Evolutionary conservation across 1,140 invertebrate genomes (phyloP).

Genomic region (Steinernema khuongi): DNA sequence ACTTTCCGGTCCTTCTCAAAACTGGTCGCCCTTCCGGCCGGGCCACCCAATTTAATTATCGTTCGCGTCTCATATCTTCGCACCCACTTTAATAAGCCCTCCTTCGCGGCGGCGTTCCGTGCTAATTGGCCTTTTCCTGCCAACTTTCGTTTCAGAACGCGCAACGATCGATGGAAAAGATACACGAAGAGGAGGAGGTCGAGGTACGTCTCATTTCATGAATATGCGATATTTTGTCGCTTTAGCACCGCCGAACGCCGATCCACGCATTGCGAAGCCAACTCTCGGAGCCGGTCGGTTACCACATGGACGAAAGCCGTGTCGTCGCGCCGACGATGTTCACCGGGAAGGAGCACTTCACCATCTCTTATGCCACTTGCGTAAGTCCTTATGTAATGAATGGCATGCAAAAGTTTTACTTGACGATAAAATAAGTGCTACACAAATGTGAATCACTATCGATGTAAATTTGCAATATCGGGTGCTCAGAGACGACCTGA

Average conservation of each 20-base stretch:
- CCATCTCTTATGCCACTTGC: neutral
- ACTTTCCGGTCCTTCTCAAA: no score
- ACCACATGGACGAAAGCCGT: neutral
- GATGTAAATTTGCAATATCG: no score
- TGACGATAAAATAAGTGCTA: no score
- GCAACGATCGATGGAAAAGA: slow-evolving; percentile 2
- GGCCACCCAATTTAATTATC: no score
- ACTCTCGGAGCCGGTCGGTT: neutral
- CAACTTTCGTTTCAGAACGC: neutral
- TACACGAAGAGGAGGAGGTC: slow-evolving; percentile 1
- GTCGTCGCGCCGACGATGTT: neutral
- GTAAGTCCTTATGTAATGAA: neutral
- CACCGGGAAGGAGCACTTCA: neutral
- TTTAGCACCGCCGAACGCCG: neutral
- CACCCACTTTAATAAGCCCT: no score
- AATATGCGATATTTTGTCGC: neutral
- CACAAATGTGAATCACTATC: no score
- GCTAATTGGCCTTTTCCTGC: no score
- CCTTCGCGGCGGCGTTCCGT: no score
- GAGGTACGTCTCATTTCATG: neutral
- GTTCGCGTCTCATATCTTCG: no score
- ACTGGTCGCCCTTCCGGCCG: no score
- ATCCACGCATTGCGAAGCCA: neutral
- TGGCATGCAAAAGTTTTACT: no score
- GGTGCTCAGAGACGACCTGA: no score